Evolutionary conservation across 1,140 invertebrate genomes (phyloP).

Genomic region (Cecropterus lyciades): DNA sequence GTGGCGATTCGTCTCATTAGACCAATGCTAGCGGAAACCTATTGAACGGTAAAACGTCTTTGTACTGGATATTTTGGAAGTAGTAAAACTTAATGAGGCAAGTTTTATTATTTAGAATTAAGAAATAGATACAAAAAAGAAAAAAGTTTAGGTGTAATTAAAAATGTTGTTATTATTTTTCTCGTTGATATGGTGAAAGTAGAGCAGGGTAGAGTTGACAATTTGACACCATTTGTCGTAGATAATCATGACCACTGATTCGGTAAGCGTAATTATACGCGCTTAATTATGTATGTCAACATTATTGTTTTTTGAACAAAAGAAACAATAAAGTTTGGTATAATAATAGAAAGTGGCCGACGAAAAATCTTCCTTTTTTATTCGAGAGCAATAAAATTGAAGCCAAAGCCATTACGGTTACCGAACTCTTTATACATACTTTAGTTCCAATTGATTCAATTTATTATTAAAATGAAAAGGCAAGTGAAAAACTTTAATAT

Average conservation of each 20-base stretch:
- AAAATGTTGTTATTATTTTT: not conserved
- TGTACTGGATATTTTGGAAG: not conserved
- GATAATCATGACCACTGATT: not conserved
- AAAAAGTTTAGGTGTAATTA: too few relatives aligned
- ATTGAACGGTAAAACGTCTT: not conserved
- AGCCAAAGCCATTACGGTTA: not conserved
- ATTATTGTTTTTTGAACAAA: not conserved
- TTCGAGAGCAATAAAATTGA: not conserved
- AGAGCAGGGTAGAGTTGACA: not conserved
- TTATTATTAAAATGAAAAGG: conserved; percentile 1
- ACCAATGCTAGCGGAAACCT: not conserved
- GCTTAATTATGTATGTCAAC: not conserved
- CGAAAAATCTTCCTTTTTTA: conserved; percentile 1
- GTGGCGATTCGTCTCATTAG: not conserved
- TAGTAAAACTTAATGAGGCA: too few relatives aligned
- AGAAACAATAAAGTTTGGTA: not conserved
- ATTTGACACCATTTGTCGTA: not conserved
- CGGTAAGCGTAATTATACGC: not conserved
- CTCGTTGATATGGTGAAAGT: not conserved
- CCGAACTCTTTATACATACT: not conserved
- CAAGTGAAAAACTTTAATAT: too few relatives aligned
- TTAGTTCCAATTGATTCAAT: not conserved
- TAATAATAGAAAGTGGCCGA: not conserved
- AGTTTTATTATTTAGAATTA: too few relatives aligned
- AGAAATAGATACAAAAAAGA: too few relatives aligned